Percentiles rank a stretch among this genome's conserved stretches.
These are phyloP conservation scores for Drosophila monieri DNA, from an alignment of 2,888 invertebrate genomes.

Conservation along the genomic window DNA sequence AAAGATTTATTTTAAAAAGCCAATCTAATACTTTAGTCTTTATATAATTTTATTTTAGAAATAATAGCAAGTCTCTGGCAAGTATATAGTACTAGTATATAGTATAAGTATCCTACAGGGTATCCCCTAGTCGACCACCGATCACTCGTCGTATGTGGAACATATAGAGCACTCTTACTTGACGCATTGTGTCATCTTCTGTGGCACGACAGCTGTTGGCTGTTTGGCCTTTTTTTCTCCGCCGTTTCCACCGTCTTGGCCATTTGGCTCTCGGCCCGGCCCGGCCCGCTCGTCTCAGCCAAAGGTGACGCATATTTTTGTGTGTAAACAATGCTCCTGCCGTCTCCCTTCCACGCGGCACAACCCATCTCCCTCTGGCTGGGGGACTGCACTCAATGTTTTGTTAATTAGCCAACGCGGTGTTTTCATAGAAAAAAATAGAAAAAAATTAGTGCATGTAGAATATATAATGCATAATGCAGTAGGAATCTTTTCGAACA, in stretches of 20 bases:
- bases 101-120: not conserved
- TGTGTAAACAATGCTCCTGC: slow-evolving; percentile 39
- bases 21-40: no score
- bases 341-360: not conserved
- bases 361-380: slow-evolving; percentile 6
- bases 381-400: slow-evolving; percentile 18
- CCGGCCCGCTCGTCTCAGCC: slow-evolving; percentile 1
- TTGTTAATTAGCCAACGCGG: slow-evolving; percentile 60
- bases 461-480: slow-evolving; percentile 22
- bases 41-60: no score
- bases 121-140: not conserved
- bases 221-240: slow-evolving; percentile 1
- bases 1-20: no score
- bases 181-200: slow-evolving; percentile 42
- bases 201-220: slow-evolving; percentile 59
- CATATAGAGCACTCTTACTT: slow-evolving; percentile 14
- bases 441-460: not conserved
- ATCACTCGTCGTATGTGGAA: not conserved
- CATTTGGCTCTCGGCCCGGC: slow-evolving; percentile 3
- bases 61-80: no score
- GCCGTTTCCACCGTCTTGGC: not conserved
- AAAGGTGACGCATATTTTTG: slow-evolving; percentile 37
- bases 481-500: slow-evolving; percentile 27
- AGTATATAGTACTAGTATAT: no score
- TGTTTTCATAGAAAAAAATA: slow-evolving; percentile 25